Conservation (phyloP, 2,797 vertebrate species). For the Furcifer pardalis region DNA sequence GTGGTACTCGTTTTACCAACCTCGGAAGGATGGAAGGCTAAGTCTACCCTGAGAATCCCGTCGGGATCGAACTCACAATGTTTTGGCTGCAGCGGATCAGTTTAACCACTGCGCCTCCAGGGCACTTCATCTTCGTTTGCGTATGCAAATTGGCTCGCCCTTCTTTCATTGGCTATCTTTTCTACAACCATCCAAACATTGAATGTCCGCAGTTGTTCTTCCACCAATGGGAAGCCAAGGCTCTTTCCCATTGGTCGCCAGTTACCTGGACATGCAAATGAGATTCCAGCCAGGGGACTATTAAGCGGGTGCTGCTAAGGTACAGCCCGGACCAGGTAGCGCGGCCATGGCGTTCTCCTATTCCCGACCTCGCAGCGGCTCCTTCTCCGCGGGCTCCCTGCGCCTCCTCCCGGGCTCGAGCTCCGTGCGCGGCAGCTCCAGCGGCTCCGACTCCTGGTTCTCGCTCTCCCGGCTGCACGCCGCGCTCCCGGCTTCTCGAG, state of each 20-base stretch:
- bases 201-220: background rate
- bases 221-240: background rate
- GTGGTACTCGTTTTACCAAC: no score
- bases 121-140: no score
- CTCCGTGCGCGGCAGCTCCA: constrained; percentile 2
- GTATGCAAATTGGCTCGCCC: background rate
- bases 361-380: background rate
- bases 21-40: no score
- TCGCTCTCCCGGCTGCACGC: background rate
- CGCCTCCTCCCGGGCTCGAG: background rate
- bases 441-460: constrained; percentile 22
- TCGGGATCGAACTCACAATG: no score
- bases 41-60: no score
- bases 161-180: background rate
- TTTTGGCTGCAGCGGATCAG: no score
- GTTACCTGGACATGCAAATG: constrained; percentile 32
- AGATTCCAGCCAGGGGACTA: background rate
- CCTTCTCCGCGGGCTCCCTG: background rate
- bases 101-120: no score
- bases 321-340: accelerated
- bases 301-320: background rate
- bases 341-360: background rate
- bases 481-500: constrained; percentile 11
- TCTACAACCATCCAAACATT: background rate
- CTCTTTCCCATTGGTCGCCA: constrained; percentile 3